These are phyloP conservation scores for Ennomos fuscantarius DNA, from an alignment of 2,888 invertebrate genomes.

Conservation along the genomic window DNA sequence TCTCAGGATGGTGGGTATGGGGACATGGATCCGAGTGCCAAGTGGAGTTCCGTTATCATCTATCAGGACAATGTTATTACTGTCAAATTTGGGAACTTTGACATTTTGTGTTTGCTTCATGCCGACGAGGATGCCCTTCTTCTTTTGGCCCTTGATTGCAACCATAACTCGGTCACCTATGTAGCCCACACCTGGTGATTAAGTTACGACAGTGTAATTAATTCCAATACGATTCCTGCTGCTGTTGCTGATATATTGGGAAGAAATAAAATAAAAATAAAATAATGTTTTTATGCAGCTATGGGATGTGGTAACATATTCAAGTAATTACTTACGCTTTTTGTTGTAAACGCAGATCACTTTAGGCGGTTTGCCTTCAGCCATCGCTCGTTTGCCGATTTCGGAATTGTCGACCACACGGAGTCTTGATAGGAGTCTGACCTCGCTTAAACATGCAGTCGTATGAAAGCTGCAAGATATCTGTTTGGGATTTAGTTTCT, in stretches of 20 bases:
- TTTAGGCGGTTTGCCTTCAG: constrained; percentile 96
- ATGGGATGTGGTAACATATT: background rate
- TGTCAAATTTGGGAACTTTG: constrained; percentile 95
- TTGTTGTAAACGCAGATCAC: constrained; percentile 98
- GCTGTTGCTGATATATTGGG: too few species aligned
- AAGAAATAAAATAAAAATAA: too few species aligned
- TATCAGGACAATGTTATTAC: constrained; percentile 97
- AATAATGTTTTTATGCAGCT: too few species aligned
- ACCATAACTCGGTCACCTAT: constrained; percentile 95
- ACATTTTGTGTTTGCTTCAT: constrained; percentile 92
- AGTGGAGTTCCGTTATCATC: constrained; percentile 97
- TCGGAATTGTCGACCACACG: constrained; percentile 98
- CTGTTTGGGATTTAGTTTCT: constrained; percentile 48
- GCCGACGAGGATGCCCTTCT: constrained; percentile 93
- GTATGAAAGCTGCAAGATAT: constrained; percentile 82
- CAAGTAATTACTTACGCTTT: constrained; percentile 67
- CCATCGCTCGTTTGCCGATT: constrained; percentile 97
- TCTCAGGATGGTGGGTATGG: constrained; percentile 95
- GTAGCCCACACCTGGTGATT: constrained; percentile 74
- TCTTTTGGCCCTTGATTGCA: constrained; percentile 98
- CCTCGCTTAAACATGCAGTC: constrained; percentile 86
- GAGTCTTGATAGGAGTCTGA: constrained; percentile 90
- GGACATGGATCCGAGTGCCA: constrained; percentile 97
- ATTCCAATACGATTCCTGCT: too few species aligned
- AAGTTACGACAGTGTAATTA: background rate